Percentiles rank a stretch among this genome's conserved stretches.
phyloP scores from a whole-genome alignment of 2,113 vertebrate genomes.

The human (Homo sapiens) region GRCh38 chr2:72686001-72686500 shows the following conservation, averaged over 20 bases:
- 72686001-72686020: slow-evolving; percentile 54
- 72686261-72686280: slow-evolving; percentile 45
- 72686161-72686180: background rate
- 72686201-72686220: slow-evolving; percentile 5
- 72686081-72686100: slow-evolving; percentile 32
- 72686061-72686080: slow-evolving; percentile 77
- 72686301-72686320: slow-evolving; percentile 7
- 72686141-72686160: slow-evolving; percentile 68
- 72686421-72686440: slow-evolving; percentile 36
- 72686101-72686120: slow-evolving; percentile 68
- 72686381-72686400: background rate
- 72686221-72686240: background rate
- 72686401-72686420: background rate
- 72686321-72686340: slow-evolving; percentile 38
- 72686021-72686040: slow-evolving; percentile 38
- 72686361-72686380: slow-evolving; percentile 27
- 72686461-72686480: slow-evolving; percentile 32
- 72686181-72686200: slow-evolving; percentile 59
- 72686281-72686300: background rate
- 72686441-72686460: slow-evolving; percentile 27
- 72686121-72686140: slow-evolving; percentile 69
- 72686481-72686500: slow-evolving; percentile 34
- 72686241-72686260: slow-evolving; percentile 41
- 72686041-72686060: slow-evolving; percentile 60
- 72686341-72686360: slow-evolving; percentile 43